Evolutionary conservation across 2,888 invertebrate species (phyloP).

Genomic region (Acanthococcus lagerstroemiae): DNA sequence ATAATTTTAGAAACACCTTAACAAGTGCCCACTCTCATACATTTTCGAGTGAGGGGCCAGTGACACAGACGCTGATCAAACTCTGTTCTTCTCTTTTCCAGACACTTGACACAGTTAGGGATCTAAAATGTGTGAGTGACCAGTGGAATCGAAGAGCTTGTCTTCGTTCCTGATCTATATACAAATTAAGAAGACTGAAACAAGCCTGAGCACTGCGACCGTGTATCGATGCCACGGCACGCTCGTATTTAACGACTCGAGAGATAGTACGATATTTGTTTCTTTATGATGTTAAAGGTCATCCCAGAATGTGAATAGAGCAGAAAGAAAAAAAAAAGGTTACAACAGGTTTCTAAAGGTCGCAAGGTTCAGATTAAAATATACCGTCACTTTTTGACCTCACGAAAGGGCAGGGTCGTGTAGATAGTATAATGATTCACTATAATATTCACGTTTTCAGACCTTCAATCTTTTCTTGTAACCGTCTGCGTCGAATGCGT

Average conservation of each 20-base stretch:
- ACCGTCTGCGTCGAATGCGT: neutral
- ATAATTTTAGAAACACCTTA: no score
- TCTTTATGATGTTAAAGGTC: constrained; percentile 18
- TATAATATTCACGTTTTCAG: constrained; percentile 25
- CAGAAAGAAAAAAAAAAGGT: constrained; percentile 6
- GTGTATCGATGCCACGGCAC: neutral
- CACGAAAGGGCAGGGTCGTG: constrained; percentile 21
- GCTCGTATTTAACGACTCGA: neutral
- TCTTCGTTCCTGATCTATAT: no score
- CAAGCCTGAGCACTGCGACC: no score
- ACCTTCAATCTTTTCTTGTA: constrained; percentile 19
- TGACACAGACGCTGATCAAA: no score
- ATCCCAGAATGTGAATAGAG: constrained; percentile 5
- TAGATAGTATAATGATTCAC: constrained; percentile 21
- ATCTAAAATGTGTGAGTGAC: no score
- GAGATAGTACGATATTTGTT: constrained; percentile 23
- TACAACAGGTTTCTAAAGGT: constrained; percentile 25
- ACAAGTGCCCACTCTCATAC: no score
- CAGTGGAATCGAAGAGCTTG: no score
- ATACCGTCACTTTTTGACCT: constrained; percentile 27
- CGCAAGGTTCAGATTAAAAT: constrained; percentile 22
- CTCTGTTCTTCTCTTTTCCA: no score
- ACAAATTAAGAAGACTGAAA: neutral
- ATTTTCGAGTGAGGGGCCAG: no score
- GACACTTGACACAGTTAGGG: no score